phyloP scores from a whole-genome alignment of 2,888 invertebrate genomes.

The Eumacrocentrus americanus region DNA sequence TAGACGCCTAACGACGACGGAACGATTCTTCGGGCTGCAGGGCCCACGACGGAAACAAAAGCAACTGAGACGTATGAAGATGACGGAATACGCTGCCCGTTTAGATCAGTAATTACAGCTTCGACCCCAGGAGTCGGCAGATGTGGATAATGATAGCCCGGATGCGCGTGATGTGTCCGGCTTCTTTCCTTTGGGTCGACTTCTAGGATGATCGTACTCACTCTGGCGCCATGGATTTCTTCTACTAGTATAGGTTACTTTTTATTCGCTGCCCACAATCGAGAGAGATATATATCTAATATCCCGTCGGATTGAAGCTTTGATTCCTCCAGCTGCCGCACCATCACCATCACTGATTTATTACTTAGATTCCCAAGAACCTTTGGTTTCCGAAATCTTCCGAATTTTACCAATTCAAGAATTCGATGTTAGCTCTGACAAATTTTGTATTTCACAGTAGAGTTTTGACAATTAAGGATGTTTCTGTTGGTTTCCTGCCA shows the following conservation, averaged over 20 bases:
- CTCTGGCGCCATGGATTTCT: constrained; percentile 35
- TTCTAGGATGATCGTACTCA: constrained; percentile 20
- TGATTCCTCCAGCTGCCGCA: constrained; percentile 23
- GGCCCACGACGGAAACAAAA: constrained; percentile 44
- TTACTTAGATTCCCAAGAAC: background rate
- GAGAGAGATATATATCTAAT: constrained; percentile 11
- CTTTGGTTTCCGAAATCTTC: too few species aligned
- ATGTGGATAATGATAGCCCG: constrained; percentile 57
- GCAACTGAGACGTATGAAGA: constrained; percentile 42
- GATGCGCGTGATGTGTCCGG: constrained; percentile 52
- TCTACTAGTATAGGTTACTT: constrained; percentile 32
- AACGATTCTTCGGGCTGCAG: constrained; percentile 9
- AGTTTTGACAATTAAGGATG: too few species aligned
- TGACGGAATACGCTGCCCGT: constrained; percentile 46
- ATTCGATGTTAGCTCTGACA: too few species aligned
- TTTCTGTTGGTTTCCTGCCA: too few species aligned
- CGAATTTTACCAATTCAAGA: too few species aligned
- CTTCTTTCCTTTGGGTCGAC: constrained; percentile 32
- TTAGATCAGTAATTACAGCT: constrained; percentile 41
- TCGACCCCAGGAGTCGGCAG: constrained; percentile 47
- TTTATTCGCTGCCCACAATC: constrained; percentile 5
- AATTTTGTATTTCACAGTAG: too few species aligned
- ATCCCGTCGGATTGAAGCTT: constrained; percentile 15
- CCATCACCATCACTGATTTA: background rate
- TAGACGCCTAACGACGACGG: constrained; percentile 20